phyloP scores from a whole-genome alignment of 2,113 vertebrate genomes.

The Chloropsis hardwickii region DNA sequence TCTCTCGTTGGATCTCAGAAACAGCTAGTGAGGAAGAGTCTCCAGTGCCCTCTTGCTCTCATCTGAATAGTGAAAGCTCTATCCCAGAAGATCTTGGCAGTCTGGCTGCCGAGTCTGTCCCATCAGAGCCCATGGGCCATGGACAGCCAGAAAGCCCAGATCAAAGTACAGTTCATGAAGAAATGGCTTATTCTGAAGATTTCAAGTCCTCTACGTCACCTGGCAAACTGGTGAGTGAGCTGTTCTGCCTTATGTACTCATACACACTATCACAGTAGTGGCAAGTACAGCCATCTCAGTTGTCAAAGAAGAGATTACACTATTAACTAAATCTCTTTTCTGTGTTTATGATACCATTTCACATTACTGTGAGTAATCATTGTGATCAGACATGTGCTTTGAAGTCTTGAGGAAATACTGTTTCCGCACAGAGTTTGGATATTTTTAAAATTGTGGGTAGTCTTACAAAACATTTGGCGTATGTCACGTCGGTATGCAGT shows the following conservation, averaged over 20 bases:
- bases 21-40: constrained; percentile 77
- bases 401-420: not conserved
- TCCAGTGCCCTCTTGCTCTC: constrained; percentile 73
- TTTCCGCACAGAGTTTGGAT: not conserved
- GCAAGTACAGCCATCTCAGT: not conserved
- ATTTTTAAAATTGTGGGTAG: not conserved
- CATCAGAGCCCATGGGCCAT: constrained; percentile 57
- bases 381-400: not conserved
- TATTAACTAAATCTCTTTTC: not conserved
- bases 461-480: not conserved
- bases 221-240: constrained; percentile 76
- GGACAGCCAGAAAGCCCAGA: constrained; percentile 61
- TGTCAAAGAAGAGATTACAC: not conserved
- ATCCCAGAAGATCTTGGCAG: constrained; percentile 75
- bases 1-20: constrained; percentile 59
- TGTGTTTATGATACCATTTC: not conserved
- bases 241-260: not conserved
- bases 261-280: not conserved
- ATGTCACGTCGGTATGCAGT: not conserved
- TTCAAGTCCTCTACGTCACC: constrained; percentile 73
- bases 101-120: constrained; percentile 47
- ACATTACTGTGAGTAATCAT: not conserved
- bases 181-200: constrained; percentile 77
- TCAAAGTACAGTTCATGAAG: constrained; percentile 62
- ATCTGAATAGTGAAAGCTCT: constrained; percentile 75